Evolutionary conservation across 2,797 vertebrate genomes (phyloP), one percentile per base, ranked within the genome.

Genomic region (Lemur catta): DNA sequence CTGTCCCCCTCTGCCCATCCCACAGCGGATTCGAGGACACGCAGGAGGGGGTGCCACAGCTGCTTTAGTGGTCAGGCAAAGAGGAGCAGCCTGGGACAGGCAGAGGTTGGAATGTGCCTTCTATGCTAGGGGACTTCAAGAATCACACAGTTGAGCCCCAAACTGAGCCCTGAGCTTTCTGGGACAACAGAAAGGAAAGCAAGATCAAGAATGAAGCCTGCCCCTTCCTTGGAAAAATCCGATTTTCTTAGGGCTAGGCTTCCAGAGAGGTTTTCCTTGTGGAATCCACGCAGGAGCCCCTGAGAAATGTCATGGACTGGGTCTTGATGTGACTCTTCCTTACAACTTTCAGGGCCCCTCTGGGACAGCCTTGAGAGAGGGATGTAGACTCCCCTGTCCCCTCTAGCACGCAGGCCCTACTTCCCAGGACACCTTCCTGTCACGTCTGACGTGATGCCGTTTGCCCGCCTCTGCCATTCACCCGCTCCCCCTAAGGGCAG

Each of bases 11-110:
- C 46, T 24, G 22, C 3, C 55, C 18, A 2, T 52, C 18, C 52
- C 55, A 24, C 7, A 24, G 7, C 0, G 12, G 48, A 2, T 6
- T 3, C 4, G 2, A 28, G 22, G 22, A 11, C 6, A 4, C 6
- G 4, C 10, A 20, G 41, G n/a, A 24, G 6, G 2, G 7, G 0
- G 0, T 4, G 17, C 22, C 5, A 6, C 11, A 13, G 6, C 2
- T 1, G 30, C 18, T 0, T 7, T 12, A 30, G 28, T 1, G 33
- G n/a, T 12, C 38, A 0, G 11, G 30, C 67, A 15, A n/a, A 28
- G 57, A 20, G 52, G 9, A 20, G 63, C 6, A 26, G 22, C 52
- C 11, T 2, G 3, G 24, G 41, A 6, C 0, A 2, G 26, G 30
- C 33, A 12, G 26, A 48, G 10, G 18, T 30, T 8, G 13, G 76